These are phyloP conservation scores for Nyctibius bracteatus DNA, from an alignment of 2,113 vertebrate species.

Conservation along the genomic window DNA sequence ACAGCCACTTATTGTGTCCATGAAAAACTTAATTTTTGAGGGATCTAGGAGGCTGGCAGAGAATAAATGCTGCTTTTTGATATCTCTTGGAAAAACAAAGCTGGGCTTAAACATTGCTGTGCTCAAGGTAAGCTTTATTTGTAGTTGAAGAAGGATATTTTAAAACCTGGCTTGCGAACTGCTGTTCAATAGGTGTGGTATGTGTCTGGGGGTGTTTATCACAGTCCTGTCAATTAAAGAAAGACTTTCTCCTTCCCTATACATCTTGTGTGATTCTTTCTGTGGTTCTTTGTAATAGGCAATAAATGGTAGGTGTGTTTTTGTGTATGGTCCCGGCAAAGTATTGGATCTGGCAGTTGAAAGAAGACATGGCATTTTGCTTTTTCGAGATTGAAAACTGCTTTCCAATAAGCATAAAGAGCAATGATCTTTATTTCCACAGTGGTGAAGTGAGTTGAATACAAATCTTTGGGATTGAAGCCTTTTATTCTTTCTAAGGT, in stretches of 20 bases:
- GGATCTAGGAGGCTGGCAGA: neutral
- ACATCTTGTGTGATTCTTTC: neutral
- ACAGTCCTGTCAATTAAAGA: neutral
- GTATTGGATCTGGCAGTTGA: slow-evolving; percentile 28
- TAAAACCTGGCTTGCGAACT: neutral
- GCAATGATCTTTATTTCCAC: slow-evolving; percentile 58
- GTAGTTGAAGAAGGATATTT: neutral
- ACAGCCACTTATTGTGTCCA: neutral
- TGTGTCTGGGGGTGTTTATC: neutral
- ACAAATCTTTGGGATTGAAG: slow-evolving; percentile 55
- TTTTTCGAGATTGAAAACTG: slow-evolving; percentile 46
- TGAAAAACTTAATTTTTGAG: neutral
- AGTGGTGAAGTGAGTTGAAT: slow-evolving; percentile 48
- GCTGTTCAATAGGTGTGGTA: neutral
- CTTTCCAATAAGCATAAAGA: slow-evolving; percentile 64
- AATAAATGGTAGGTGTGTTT: slow-evolving; percentile 19
- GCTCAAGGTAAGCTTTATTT: neutral
- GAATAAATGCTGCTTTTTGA: neutral
- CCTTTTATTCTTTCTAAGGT: slow-evolving; percentile 63
- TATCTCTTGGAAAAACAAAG: neutral
- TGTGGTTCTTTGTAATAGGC: neutral
- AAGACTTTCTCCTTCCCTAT: neutral
- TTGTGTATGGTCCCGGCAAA: neutral
- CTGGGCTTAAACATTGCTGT: neutral
- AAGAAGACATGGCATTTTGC: slow-evolving; percentile 47